Evolutionary conservation across 2,797 vertebrate genomes (phyloP).

Genomic region (Natrix natrix): DNA sequence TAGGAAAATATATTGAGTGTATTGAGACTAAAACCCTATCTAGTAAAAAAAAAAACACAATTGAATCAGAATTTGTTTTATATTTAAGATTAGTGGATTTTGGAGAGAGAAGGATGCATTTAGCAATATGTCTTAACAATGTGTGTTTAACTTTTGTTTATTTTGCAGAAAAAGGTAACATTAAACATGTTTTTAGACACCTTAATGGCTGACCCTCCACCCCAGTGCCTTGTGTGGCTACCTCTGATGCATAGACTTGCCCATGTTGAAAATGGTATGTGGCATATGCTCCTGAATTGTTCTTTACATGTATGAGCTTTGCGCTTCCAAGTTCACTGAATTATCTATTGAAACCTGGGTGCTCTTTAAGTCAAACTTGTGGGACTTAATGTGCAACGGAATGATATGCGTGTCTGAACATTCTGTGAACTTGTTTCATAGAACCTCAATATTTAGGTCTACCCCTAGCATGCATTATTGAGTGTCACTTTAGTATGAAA

Average conservation of each 20-base stretch:
- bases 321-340: background rate
- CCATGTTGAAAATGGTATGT: conserved; percentile 93
- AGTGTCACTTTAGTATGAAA: background rate
- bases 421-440: accelerated
- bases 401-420: accelerated
- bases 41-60: background rate
- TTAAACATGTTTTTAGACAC: conserved; percentile 95
- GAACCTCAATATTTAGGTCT: background rate
- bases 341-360: background rate
- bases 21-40: background rate
- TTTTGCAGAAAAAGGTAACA: conserved; percentile 91
- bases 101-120: background rate
- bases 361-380: background rate
- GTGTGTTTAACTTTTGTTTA: conserved; percentile 23
- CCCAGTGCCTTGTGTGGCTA: conserved; percentile 98
- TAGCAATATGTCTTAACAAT: background rate
- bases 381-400: background rate
- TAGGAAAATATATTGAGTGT: background rate
- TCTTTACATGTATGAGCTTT: background rate
- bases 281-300: accelerated
- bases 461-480: background rate
- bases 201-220: conserved; percentile 94
- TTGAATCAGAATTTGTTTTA: background rate
- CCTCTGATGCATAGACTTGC: conserved; percentile 97
- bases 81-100: background rate